Percentiles rank a stretch among this genome's conserved stretches.
phyloP scores from a whole-genome alignment of 2,797 vertebrate species.

The Artibeus lituratus region DNA sequence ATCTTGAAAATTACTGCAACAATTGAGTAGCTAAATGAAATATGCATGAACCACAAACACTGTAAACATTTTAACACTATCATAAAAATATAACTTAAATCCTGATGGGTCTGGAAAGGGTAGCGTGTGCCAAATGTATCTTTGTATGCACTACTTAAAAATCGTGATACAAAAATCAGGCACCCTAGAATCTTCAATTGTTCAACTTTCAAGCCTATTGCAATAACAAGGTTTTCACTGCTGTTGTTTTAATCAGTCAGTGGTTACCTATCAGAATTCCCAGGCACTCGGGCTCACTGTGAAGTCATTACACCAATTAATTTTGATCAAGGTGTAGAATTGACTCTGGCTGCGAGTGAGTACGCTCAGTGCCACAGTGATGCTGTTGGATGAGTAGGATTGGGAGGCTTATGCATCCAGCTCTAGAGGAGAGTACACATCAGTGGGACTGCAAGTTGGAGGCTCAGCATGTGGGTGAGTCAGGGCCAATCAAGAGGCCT shows the following conservation, averaged over 20 bases:
- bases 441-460: background rate
- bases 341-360: background rate
- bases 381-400: background rate
- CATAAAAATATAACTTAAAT: background rate
- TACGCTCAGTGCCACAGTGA: background rate
- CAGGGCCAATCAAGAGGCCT: background rate
- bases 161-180: background rate
- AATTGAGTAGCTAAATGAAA: background rate
- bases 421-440: background rate
- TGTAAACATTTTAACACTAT: background rate
- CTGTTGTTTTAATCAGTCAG: background rate
- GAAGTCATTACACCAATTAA: background rate
- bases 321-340: conserved; percentile 22
- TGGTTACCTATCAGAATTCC: background rate
- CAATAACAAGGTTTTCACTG: background rate
- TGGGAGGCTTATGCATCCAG: background rate
- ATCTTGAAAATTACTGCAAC: background rate
- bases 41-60: background rate
- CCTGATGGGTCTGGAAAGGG: background rate
- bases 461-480: background rate
- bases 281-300: background rate
- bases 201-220: background rate
- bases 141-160: background rate
- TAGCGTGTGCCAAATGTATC: background rate
- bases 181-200: background rate